A percentile compares a stretch with the other conserved stretches of the same genome.
These are phyloP conservation scores for Malurus cyaneus DNA, from an alignment of 2,113 vertebrate species.

Conservation along the genomic window DNA sequence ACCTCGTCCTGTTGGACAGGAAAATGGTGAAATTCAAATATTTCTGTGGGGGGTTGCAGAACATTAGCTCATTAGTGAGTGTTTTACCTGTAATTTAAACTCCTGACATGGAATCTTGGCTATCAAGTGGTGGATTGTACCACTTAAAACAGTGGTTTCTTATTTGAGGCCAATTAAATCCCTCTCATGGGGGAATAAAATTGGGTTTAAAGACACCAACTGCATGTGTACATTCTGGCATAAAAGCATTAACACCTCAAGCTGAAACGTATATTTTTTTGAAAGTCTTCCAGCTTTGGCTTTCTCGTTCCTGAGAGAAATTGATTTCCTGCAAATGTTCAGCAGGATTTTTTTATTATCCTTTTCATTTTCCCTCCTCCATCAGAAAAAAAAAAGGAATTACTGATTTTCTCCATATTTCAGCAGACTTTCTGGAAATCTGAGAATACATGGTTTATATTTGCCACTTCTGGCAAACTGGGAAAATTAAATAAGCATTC, in stretches of 20 bases:
- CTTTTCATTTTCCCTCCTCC: too few relatives aligned
- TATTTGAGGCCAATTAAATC: conserved; percentile 38
- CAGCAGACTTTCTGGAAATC: not conserved
- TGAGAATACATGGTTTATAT: not conserved
- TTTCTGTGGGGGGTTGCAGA: conserved; percentile 8
- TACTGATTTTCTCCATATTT: not conserved
- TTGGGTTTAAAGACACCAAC: conserved; percentile 1
- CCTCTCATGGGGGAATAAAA: not conserved
- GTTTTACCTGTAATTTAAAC: not conserved
- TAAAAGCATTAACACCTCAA: conserved; percentile 4
- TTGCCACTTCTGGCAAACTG: not conserved
- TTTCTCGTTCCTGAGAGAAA: not conserved
- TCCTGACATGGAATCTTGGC: not conserved
- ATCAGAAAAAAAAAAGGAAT: not conserved
- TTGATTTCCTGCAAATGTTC: not conserved
- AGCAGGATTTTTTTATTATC: not conserved
- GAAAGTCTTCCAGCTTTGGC: not conserved
- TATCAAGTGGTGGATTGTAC: not conserved
- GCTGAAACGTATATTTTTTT: not conserved
- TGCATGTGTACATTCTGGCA: not conserved
- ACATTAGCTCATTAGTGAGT: conserved; percentile 9
- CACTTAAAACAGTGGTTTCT: not conserved
- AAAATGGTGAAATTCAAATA: not conserved
- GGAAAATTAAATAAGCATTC: not conserved
- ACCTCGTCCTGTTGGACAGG: not conserved